Evolutionary conservation across 2,888 invertebrate genomes (phyloP).

Genomic region (Cepaea hortensis): DNA sequence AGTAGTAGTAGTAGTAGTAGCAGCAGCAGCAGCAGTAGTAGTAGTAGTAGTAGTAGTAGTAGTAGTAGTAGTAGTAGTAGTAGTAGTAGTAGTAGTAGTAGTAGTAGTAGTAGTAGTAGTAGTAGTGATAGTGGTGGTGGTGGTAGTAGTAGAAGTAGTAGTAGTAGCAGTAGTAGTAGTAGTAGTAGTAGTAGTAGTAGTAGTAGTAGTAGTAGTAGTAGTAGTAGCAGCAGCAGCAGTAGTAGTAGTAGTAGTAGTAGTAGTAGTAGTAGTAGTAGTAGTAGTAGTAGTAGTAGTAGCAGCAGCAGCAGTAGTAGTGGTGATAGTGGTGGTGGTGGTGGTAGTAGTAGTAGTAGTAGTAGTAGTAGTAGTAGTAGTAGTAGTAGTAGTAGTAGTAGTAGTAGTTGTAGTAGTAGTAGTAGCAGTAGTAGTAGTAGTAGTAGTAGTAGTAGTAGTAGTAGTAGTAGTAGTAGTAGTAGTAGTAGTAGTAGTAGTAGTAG

Average conservation of each 20-base stretch:
- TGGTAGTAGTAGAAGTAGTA: slow-evolving; percentile 22
- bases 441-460: slow-evolving; percentile 17
- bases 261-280: slow-evolving; percentile 4
- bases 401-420: slow-evolving; percentile 25
- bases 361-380: slow-evolving; percentile 9
- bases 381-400: slow-evolving; percentile 34
- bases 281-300: too few species aligned
- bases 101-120: slow-evolving; percentile 15
- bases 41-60: slow-evolving; percentile 34
- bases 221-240: slow-evolving; percentile 28
- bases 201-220: slow-evolving; percentile 24
- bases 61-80: slow-evolving; percentile 18
- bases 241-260: slow-evolving; percentile 21
- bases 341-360: slow-evolving; percentile 2
- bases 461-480: slow-evolving; percentile 15
- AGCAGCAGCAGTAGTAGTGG: too few species aligned
- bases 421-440: slow-evolving; percentile 33
- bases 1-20: neutral
- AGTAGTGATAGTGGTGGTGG: slow-evolving; percentile 6
- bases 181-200: slow-evolving; percentile 30
- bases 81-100: slow-evolving; percentile 36
- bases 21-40: slow-evolving; percentile 25
- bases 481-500: slow-evolving; percentile 29
- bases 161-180: slow-evolving; percentile 3
- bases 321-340: too few species aligned